Conservation (phyloP, 2,888 invertebrate species). For the Acronicta alni region DNA sequence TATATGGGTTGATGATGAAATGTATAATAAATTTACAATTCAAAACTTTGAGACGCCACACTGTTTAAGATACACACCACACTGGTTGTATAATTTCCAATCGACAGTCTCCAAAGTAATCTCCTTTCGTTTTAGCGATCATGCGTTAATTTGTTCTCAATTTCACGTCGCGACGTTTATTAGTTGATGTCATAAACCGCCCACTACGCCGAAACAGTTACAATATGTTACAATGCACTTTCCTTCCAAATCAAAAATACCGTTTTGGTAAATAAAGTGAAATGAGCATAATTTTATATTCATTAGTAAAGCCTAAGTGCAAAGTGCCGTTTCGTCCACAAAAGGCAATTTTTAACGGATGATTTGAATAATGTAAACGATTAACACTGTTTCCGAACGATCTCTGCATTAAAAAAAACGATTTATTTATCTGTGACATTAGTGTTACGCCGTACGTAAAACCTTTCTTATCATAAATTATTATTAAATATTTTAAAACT, state of each 20-base stretch:
- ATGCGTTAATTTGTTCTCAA: conserved; percentile 56
- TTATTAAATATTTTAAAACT: conserved; percentile 8
- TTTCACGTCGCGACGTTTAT: conserved; percentile 39
- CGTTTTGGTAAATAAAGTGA: conserved; percentile 30
- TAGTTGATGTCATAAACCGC: conserved; percentile 53
- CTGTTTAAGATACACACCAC: too few relatives aligned
- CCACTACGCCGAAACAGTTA: conserved; percentile 54
- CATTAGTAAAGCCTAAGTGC: conserved; percentile 45
- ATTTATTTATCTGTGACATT: conserved; percentile 44
- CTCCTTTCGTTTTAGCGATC: conserved; percentile 50
- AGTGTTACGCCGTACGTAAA: conserved; percentile 19
- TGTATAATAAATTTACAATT: too few relatives aligned
- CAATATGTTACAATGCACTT: conserved; percentile 21
- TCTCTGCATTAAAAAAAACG: conserved; percentile 15
- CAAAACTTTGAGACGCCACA: background rate
- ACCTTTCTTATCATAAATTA: conserved; percentile 22
- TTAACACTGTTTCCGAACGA: conserved; percentile 41
- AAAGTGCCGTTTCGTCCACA: conserved; percentile 45
- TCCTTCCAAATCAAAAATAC: conserved; percentile 39
- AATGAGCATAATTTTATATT: conserved; percentile 39
- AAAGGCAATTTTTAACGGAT: conserved; percentile 43
- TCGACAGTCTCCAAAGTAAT: conserved; percentile 6
- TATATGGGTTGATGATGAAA: too few relatives aligned
- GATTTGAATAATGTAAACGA: conserved; percentile 50
- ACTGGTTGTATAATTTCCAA: conserved; percentile 13